Evolutionary conservation across 1,140 invertebrate species (phyloP).

Genomic region (Micrasema minimum): DNA sequence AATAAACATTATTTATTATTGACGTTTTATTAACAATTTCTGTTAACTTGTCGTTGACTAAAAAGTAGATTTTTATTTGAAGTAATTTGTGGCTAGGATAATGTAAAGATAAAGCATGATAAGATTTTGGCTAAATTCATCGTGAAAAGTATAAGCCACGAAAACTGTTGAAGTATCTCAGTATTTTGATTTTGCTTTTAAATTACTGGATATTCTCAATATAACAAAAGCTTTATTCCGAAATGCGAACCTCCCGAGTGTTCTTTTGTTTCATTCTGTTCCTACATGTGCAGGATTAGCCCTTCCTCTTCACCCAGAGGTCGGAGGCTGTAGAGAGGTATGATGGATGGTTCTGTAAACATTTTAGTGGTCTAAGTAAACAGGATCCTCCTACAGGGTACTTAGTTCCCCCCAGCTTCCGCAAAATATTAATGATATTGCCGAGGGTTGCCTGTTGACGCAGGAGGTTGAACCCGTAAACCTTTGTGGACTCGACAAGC

Average conservation of each 20-base stretch:
- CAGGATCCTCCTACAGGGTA: neutral
- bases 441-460: slow-evolving; percentile 6
- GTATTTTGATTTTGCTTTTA: too few relatives aligned
- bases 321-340: neutral
- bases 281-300: neutral
- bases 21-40: too few relatives aligned
- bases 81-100: too few relatives aligned
- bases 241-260: neutral
- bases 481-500: neutral
- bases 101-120: too few relatives aligned
- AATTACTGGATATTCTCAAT: too few relatives aligned
- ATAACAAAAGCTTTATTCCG: too few relatives aligned
- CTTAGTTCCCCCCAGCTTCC: neutral
- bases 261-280: neutral
- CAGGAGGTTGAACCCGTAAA: slow-evolving; percentile 2
- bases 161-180: too few relatives aligned
- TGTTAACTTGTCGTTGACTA: too few relatives aligned
- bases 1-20: slow-evolving; percentile 19
- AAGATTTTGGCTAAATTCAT: too few relatives aligned
- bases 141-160: too few relatives aligned
- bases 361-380: slow-evolving; percentile 25
- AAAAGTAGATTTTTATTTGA: too few relatives aligned
- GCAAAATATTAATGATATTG: neutral
- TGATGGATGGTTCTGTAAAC: slow-evolving; percentile 22
- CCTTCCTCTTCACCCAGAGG: neutral